phyloP scores from a whole-genome alignment of 2,113 vertebrate species.

The Ailuropoda melanoleuca region DNA sequence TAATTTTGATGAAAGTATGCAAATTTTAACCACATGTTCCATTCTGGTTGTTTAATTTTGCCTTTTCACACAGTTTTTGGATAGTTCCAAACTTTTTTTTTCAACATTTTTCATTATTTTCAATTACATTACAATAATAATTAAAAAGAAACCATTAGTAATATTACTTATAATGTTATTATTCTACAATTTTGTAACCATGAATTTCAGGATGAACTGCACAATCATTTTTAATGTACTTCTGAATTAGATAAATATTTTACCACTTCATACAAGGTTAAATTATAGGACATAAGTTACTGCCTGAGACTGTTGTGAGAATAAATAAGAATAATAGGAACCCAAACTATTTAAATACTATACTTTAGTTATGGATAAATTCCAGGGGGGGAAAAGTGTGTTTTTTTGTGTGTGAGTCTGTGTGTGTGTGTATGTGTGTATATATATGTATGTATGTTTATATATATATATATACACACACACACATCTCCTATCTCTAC shows the following conservation, averaged over 20 bases:
- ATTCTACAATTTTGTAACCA: background rate
- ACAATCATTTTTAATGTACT: background rate
- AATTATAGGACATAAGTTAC: background rate
- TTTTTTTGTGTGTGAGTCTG: too few species aligned
- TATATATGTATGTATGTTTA: background rate
- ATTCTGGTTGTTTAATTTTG: conserved; percentile 60
- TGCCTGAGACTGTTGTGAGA: background rate
- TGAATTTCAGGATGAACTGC: background rate
- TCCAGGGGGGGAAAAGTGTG: background rate
- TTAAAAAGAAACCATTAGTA: background rate
- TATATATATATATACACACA: too few species aligned
- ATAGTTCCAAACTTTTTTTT: background rate
- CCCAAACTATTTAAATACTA: background rate
- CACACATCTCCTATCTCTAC: background rate
- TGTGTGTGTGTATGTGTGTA: background rate
- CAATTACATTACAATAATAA: background rate
- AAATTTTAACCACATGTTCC: conserved; percentile 51
- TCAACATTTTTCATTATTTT: conserved; percentile 35
- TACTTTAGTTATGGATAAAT: background rate
- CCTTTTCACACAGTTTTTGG: conserved; percentile 40
- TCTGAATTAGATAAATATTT: background rate
- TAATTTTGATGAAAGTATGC: conserved; percentile 69
- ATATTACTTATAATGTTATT: background rate
- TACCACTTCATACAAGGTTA: background rate
- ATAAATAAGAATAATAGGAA: background rate